Conservation (phyloP, 1,140 invertebrate species). For the Neotoxoptera formosana region DNA sequence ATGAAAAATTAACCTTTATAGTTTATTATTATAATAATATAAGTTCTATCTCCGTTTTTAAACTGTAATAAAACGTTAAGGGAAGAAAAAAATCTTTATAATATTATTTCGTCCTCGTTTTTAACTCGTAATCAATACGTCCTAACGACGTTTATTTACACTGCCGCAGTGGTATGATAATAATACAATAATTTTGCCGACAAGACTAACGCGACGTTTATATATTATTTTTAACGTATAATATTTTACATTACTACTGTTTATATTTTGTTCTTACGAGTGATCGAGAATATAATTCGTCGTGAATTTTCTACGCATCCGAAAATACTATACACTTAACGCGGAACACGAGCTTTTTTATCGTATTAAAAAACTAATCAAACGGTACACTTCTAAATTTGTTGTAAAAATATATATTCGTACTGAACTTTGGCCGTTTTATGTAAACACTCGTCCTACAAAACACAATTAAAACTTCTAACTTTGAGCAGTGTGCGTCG, state of each 20-base stretch:
- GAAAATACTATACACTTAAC: no score
- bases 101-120: not conserved
- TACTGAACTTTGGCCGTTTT: not conserved
- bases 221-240: not conserved
- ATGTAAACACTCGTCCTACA: not conserved
- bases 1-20: constrained; percentile 2
- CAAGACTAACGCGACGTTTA: not conserved
- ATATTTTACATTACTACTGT: not conserved
- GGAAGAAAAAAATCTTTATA: not conserved
- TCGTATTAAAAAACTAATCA: constrained; percentile 2
- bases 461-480: constrained; percentile 20
- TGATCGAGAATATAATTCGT: not conserved
- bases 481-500: not conserved
- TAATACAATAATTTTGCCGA: not conserved
- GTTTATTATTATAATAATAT: no score
- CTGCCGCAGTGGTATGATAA: no score
- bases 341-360: not conserved
- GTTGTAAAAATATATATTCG: not conserved
- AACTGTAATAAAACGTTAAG: not conserved
- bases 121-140: not conserved
- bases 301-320: not conserved
- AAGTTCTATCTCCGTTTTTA: not conserved
- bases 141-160: no score
- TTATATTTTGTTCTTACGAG: not conserved
- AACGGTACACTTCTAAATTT: not conserved